phyloP scores from a whole-genome alignment of 2,113 vertebrate species.

The Chamaetylas fuelleborni region DNA sequence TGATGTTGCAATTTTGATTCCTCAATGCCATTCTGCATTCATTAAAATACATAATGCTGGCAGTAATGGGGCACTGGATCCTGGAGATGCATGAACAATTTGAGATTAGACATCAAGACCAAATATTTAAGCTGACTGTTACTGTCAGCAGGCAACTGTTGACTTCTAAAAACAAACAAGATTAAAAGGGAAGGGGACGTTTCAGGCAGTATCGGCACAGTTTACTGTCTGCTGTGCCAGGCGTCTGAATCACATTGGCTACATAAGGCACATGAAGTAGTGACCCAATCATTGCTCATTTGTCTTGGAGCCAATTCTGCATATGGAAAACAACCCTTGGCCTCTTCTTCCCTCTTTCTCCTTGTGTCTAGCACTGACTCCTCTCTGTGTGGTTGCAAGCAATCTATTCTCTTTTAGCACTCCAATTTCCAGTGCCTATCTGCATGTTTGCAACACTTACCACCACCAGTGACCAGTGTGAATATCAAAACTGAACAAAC shows the following conservation, averaged over 20 bases:
- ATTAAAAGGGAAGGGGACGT: slow-evolving; percentile 49
- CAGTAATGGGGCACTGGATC: slow-evolving; percentile 57
- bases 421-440: not conserved
- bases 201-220: slow-evolving; percentile 45
- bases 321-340: not conserved
- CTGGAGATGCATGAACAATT: slow-evolving; percentile 57
- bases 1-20: slow-evolving; percentile 65
- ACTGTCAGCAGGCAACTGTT: slow-evolving; percentile 46
- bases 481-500: not conserved
- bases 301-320: not conserved
- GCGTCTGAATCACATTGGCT: slow-evolving; percentile 19
- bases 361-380: not conserved
- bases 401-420: not conserved
- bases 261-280: not conserved
- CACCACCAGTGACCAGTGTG: not conserved
- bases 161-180: slow-evolving; percentile 62
- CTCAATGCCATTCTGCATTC: slow-evolving; percentile 49
- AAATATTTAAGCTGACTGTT: slow-evolving; percentile 63
- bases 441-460: not conserved
- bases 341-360: not conserved
- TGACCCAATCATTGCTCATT: slow-evolving; percentile 7
- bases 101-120: slow-evolving; percentile 44
- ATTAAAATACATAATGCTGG: slow-evolving; percentile 69
- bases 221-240: slow-evolving; percentile 28
- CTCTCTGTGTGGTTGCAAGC: not conserved